A percentile compares a stretch with the other conserved stretches of the same genome.
These are phyloP conservation scores for Drosophila picticornis DNA, from an alignment of 2,888 invertebrate genomes.

Conservation along the genomic window DNA sequence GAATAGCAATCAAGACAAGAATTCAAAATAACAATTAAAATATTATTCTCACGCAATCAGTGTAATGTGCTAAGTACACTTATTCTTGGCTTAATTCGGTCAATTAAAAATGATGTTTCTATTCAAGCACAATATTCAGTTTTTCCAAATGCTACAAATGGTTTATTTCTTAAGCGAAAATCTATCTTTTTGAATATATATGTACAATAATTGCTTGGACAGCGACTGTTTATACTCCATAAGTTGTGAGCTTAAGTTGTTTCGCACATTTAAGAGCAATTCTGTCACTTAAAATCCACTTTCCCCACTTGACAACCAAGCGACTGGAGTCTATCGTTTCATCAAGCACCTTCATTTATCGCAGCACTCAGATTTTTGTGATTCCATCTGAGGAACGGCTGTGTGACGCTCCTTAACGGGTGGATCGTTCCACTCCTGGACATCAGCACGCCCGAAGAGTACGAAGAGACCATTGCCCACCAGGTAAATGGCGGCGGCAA, in stretches of 20 bases:
- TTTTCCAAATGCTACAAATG: neutral
- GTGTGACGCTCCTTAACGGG: conserved; percentile 61
- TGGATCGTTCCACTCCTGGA: conserved; percentile 90
- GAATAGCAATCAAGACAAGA: neutral
- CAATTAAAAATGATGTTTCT: neutral
- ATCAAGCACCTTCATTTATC: conserved; percentile 8
- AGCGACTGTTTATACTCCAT: neutral
- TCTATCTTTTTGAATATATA: neutral
- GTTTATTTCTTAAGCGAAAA: neutral
- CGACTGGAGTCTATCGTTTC: neutral
- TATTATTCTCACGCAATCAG: neutral
- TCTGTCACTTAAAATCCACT: neutral
- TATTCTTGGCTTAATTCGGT: neutral
- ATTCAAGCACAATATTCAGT: no score
- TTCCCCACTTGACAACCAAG: neutral
- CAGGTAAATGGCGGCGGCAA: conserved; percentile 90
- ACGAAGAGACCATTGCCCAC: conserved; percentile 89
- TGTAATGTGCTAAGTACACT: neutral
- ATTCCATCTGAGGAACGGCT: conserved; percentile 73
- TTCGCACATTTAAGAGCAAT: neutral
- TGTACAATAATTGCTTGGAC: neutral
- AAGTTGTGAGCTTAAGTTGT: neutral
- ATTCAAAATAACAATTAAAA: neutral
- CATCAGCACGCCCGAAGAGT: conserved; percentile 88
- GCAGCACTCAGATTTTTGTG: conserved; percentile 45